Percentiles rank a stretch among this genome's conserved stretches.
These are phyloP conservation scores for Ornithoptera alexandrae DNA, from an alignment of 2,888 invertebrate species.

Conservation along the genomic window DNA sequence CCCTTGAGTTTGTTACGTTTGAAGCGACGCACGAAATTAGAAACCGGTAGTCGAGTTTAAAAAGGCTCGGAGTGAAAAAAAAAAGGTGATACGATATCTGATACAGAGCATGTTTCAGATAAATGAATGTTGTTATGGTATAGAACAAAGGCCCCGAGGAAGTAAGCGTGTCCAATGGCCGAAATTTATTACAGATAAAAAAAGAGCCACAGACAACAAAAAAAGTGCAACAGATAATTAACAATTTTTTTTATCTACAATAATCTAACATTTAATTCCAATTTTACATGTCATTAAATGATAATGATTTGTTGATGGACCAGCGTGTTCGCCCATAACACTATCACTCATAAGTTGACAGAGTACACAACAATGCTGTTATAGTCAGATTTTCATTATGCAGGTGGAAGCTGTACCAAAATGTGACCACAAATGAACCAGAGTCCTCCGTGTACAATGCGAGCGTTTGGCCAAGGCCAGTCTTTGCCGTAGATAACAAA, in stretches of 20 bases:
- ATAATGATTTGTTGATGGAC: too few species aligned
- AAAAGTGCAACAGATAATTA: neutral
- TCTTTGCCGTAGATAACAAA: neutral
- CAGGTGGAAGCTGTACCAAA: too few species aligned
- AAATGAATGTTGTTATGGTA: slow-evolving; percentile 9
- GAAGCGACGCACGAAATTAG: slow-evolving; percentile 10
- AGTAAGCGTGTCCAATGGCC: slow-evolving; percentile 4
- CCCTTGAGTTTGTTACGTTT: slow-evolving; percentile 6
- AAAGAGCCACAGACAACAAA: slow-evolving; percentile 1
- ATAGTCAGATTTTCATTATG: too few species aligned
- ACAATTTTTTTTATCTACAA: too few species aligned
- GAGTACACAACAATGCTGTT: too few species aligned
- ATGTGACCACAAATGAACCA: too few species aligned
- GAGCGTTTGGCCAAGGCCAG: too few species aligned
- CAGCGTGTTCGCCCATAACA: too few species aligned
- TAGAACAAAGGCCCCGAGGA: slow-evolving; percentile 9
- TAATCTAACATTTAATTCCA: too few species aligned
- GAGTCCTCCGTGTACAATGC: too few species aligned
- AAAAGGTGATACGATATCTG: slow-evolving; percentile 11
- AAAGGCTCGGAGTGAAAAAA: slow-evolving; percentile 1
- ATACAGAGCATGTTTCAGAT: slow-evolving; percentile 13
- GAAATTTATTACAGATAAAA: slow-evolving; percentile 13
- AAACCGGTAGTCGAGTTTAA: slow-evolving; percentile 12
- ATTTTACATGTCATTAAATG: too few species aligned
- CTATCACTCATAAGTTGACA: too few species aligned